Percentiles rank a stretch among this genome's conserved stretches.
These are phyloP conservation scores for Cromileptes altivelis DNA, from an alignment of 2,113 vertebrate genomes.

Conservation along the genomic window DNA sequence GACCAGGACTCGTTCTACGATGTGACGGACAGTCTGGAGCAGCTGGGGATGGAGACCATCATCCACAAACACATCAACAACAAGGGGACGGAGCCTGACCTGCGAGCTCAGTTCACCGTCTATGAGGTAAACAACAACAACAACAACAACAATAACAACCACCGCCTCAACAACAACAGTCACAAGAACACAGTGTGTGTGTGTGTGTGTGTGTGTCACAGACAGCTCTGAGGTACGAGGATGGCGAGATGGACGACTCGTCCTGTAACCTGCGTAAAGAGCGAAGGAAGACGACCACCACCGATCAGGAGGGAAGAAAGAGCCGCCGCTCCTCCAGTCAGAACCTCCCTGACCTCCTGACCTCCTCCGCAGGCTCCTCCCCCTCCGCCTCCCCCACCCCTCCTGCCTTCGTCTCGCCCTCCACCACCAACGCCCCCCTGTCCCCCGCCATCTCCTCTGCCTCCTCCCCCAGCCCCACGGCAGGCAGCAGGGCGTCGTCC, in stretches of 20 bases:
- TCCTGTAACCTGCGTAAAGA: slow-evolving; percentile 85
- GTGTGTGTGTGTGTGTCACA: slow-evolving; percentile 59
- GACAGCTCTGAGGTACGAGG: slow-evolving; percentile 90
- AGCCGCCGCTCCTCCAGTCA: slow-evolving; percentile 85
- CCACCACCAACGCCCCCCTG: not conserved
- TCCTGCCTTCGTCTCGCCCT: slow-evolving; percentile 54
- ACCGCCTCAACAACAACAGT: not conserved
- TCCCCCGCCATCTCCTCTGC: slow-evolving; percentile 7
- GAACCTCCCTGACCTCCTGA: slow-evolving; percentile 65
- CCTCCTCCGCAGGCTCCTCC: slow-evolving; percentile 19
- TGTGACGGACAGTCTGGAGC: slow-evolving; percentile 92
- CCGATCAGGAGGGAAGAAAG: slow-evolving; percentile 87
- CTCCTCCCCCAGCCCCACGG: slow-evolving; percentile 40
- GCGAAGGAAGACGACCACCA: slow-evolving; percentile 82
- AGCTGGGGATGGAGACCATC: slow-evolving; percentile 92
- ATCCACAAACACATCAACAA: slow-evolving; percentile 88
- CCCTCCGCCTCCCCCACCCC: slow-evolving; percentile 36
- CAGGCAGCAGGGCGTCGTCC: slow-evolving; percentile 48
- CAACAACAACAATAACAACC: not conserved
- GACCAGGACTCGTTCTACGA: slow-evolving; percentile 99
- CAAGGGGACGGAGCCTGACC: slow-evolving; percentile 86
- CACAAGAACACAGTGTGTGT: not conserved
- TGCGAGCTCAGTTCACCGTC: slow-evolving; percentile 89
- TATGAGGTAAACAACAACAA: slow-evolving; percentile 87
- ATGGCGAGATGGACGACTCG: slow-evolving; percentile 85